phyloP scores from a whole-genome alignment of 2,888 invertebrate species.

The Polyommatus icarus region DNA sequence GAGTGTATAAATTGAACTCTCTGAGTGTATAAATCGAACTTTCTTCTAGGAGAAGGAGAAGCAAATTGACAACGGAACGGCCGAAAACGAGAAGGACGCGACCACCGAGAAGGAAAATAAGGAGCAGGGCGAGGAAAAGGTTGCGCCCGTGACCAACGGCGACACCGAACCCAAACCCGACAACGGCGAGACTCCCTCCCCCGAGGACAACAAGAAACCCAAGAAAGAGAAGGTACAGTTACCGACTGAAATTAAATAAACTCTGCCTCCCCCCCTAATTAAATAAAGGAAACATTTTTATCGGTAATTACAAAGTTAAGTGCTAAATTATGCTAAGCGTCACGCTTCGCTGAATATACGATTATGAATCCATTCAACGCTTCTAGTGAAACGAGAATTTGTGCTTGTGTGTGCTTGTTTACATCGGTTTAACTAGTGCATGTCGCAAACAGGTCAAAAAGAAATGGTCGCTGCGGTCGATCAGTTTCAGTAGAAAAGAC shows the following conservation, averaged over 20 bases:
- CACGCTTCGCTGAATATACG: conserved; percentile 26
- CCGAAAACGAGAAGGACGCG: conserved; percentile 85
- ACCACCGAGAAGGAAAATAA: conserved; percentile 83
- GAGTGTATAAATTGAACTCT: not conserved
- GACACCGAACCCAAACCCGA: conserved; percentile 66
- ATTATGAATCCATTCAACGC: conserved; percentile 28
- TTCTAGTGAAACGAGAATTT: conserved; percentile 28
- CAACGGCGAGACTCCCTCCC: conserved; percentile 61
- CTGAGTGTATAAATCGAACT: not conserved
- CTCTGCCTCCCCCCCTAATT: not conserved
- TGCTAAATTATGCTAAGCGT: conserved; percentile 31
- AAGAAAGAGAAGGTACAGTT: conserved; percentile 82
- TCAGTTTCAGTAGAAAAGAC: conserved; percentile 93
- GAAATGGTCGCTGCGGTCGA: conserved; percentile 93
- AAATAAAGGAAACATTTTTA: conserved; percentile 17
- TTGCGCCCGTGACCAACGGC: conserved; percentile 64
- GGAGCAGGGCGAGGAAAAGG: conserved; percentile 52
- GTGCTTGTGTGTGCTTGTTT: conserved; percentile 34
- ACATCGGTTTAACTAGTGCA: conserved; percentile 43
- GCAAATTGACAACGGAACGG: conserved; percentile 76
- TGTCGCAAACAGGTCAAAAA: conserved; percentile 84
- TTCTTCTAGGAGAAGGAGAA: conserved; percentile 81
- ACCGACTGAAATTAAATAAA: not conserved
- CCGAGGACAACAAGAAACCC: conserved; percentile 80
- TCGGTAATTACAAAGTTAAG: conserved; percentile 26